These are phyloP conservation scores for Ephestia elutella DNA, from an alignment of 1,140 invertebrate species.

Conservation along the genomic window DNA sequence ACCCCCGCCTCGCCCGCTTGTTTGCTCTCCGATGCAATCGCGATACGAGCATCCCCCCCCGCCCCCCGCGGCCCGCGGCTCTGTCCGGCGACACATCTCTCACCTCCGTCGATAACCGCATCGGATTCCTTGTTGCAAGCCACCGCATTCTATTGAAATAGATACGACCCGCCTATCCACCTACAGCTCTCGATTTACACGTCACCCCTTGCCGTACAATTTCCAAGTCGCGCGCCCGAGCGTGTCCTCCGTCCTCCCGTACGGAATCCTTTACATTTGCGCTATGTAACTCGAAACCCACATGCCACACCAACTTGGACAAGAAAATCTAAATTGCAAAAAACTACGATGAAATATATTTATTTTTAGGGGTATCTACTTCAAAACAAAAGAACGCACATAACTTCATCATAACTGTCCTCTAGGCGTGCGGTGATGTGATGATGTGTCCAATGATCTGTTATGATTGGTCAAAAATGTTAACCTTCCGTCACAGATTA, in stretches of 20 bases:
- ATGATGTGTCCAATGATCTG: too few relatives aligned
- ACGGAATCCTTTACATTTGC: conserved; percentile 13
- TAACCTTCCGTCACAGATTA: too few relatives aligned
- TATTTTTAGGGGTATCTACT: too few relatives aligned
- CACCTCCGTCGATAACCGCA: conserved; percentile 67
- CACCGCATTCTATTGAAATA: conserved; percentile 65
- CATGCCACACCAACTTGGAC: background rate
- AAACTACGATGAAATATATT: background rate
- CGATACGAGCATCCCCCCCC: conserved; percentile 45
- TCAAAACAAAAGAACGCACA: too few relatives aligned
- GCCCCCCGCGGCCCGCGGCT: conserved; percentile 26
- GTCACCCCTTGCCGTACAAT: conserved; percentile 33
- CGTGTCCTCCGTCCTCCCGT: conserved; percentile 19
- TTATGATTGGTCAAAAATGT: too few relatives aligned
- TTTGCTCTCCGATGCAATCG: conserved; percentile 73
- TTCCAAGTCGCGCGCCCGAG: conserved; percentile 27
- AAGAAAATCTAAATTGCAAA: background rate
- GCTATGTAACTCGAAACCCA: background rate
- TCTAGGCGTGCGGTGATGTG: too few relatives aligned
- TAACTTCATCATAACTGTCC: too few relatives aligned
- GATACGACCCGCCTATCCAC: conserved; percentile 53
- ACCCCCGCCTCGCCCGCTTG: conserved; percentile 54
- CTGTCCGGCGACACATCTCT: conserved; percentile 51
- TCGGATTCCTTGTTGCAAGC: conserved; percentile 66
- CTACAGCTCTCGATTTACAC: conserved; percentile 44